Evolutionary conservation across 2,113 vertebrate species (phyloP), one percentile per base, ranked within the genome.

Genomic region (Apaloderma vittatum): DNA sequence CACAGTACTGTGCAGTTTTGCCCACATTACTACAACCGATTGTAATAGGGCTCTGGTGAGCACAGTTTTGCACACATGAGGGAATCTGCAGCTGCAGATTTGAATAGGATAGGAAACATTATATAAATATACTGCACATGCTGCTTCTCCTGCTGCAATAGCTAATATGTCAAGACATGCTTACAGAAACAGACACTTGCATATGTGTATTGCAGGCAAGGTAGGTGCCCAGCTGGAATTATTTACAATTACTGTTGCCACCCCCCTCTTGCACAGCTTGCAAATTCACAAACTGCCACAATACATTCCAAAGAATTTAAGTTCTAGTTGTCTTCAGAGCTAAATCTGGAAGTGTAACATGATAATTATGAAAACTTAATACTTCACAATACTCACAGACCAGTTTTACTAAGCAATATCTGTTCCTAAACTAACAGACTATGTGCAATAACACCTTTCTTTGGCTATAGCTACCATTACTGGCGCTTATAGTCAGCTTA

Each of bases 31-130:
- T 80, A n/a, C 13, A 9, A 49, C 55, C 0, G 11, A 65, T 73
- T 46, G 58, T 71, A 66, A 52, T 40, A 79, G 52, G 55, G 59
- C 62, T 94, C 29, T 76, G 34, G 90, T 32, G 74, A 93, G 75
- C 49, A 54, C 30, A 62, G 48, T 90, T 95, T 92, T 96, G 93
- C 93, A 86, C 85, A 73, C 90, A 95, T 94, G 80, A 87, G 91
- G 89, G 81, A 94, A 93, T 78, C 90, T 93, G 95, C 95, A 96
- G 95, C 94, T 95, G 94, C 77, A 85, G 74, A 79, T 82, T 75
- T 91, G 91, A 91, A 91, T 85, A 93, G 78, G 58, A 37, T 93
- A 65, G 74, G 83, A 86, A 93, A 82, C 49, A 90, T 93, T 83
- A 92, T 72, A 87, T 76, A 91, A 95, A 94, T 79, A 90, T 93